Percentiles rank a stretch among this genome's conserved stretches.
phyloP scores from a whole-genome alignment of 2,113 vertebrate genomes.

The Trichechus manatus region DNA sequence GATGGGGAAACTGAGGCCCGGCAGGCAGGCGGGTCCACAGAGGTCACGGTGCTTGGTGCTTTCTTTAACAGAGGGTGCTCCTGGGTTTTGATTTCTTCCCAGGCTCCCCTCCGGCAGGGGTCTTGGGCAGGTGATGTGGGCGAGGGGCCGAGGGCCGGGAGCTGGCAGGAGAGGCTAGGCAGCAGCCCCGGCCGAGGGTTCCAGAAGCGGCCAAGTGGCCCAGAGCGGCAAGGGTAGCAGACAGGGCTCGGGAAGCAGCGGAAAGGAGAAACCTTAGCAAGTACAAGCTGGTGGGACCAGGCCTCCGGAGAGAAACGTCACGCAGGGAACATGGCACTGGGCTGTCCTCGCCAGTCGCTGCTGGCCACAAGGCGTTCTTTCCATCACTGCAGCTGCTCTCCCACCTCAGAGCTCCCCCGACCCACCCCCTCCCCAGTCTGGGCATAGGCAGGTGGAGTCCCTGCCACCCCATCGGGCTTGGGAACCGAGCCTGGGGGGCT shows the following conservation, averaged over 20 bases:
- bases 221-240: conserved; percentile 34
- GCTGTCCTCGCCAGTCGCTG: neutral
- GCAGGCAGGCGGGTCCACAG: neutral
- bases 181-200: neutral
- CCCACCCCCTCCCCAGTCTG: neutral
- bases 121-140: neutral
- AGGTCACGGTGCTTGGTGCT: neutral
- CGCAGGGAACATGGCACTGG: neutral
- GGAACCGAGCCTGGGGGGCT: no score
- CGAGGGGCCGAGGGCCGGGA: neutral
- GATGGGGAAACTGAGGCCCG: neutral
- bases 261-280: neutral
- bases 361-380: neutral
- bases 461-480: no score
- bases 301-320: neutral
- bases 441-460: no score
- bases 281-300: neutral
- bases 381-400: neutral
- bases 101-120: no score
- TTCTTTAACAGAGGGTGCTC: neutral
- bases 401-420: neutral
- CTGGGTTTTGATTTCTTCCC: neutral
- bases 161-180: neutral
- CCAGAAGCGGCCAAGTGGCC: neutral
- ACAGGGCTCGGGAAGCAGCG: neutral